These are phyloP conservation scores for Vanacampus margaritifer DNA, from an alignment of 2,113 vertebrate species.

Conservation along the genomic window DNA sequence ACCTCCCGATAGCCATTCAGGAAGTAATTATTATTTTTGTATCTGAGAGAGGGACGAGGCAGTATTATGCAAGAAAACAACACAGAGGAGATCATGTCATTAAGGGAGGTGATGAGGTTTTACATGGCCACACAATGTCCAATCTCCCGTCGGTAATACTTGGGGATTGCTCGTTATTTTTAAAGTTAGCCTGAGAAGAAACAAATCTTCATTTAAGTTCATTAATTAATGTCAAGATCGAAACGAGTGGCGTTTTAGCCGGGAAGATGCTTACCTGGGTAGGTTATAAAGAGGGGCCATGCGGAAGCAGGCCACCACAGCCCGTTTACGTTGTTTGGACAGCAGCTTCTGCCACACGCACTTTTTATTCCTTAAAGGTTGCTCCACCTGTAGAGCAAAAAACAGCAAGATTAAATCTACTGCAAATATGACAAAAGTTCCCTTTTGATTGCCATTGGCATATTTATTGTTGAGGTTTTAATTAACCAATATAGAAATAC, in stretches of 20 bases:
- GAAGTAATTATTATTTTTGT: slow-evolving; percentile 99
- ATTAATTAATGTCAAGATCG: slow-evolving; percentile 28
- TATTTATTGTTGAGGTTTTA: too few species aligned
- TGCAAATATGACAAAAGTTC: neutral
- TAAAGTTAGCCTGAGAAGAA: slow-evolving; percentile 39
- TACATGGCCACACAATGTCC: slow-evolving; percentile 51
- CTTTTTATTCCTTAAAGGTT: slow-evolving; percentile 92
- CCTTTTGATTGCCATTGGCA: too few species aligned
- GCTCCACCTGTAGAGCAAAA: slow-evolving; percentile 82
- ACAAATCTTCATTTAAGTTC: slow-evolving; percentile 9
- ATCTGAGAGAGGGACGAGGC: slow-evolving; percentile 92
- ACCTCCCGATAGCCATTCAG: slow-evolving; percentile 99
- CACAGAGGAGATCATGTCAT: slow-evolving; percentile 72
- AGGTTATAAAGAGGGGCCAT: slow-evolving; percentile 98
- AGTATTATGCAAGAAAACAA: slow-evolving; percentile 86
- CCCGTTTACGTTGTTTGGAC: slow-evolving; percentile 96
- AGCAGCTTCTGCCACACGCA: slow-evolving; percentile 90
- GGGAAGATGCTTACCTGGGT: slow-evolving; percentile 79
- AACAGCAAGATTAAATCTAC: neutral
- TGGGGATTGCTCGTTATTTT: slow-evolving; percentile 37
- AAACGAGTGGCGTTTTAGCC: slow-evolving; percentile 22
- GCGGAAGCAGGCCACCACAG: slow-evolving; percentile 97
- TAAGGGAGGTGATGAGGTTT: slow-evolving; percentile 62
- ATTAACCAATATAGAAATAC: too few species aligned
- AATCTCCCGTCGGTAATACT: slow-evolving; percentile 20